Conservation (phyloP, 2,113 vertebrate genomes). For the Benitochromis conjunctus region DNA sequence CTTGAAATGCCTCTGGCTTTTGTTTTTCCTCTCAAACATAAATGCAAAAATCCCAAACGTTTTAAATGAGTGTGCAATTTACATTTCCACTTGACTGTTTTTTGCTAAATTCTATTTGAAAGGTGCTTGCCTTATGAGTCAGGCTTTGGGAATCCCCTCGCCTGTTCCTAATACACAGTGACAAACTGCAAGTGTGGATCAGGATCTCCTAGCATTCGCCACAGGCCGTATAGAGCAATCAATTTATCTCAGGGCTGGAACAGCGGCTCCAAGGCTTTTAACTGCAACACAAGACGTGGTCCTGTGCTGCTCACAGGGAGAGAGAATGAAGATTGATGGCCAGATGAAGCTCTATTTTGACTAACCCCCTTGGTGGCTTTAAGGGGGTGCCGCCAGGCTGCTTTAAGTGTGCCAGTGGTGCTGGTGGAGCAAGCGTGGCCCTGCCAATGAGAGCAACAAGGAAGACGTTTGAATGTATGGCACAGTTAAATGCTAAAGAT, state of each 20-base stretch:
- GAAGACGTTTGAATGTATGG: slow-evolving; percentile 8
- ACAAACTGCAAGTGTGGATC: slow-evolving; percentile 49
- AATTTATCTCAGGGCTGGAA: slow-evolving; percentile 48
- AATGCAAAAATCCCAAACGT: slow-evolving; percentile 20
- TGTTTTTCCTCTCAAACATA: slow-evolving; percentile 29
- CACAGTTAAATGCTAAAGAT: slow-evolving; percentile 13
- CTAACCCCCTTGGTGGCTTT: slow-evolving; percentile 46
- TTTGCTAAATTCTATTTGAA: slow-evolving; percentile 42
- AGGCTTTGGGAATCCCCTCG: slow-evolving; percentile 55
- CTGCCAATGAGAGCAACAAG: slow-evolving; percentile 7
- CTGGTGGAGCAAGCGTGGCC: not conserved
- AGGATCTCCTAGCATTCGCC: slow-evolving; percentile 48
- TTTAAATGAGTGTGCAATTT: slow-evolving; percentile 34
- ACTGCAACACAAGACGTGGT: slow-evolving; percentile 46
- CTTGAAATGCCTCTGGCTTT: slow-evolving; percentile 39
- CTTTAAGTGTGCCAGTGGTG: not conserved
- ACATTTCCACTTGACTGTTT: slow-evolving; percentile 43
- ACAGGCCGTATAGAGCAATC: slow-evolving; percentile 41
- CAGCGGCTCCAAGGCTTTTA: slow-evolving; percentile 44
- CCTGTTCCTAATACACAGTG: slow-evolving; percentile 50
- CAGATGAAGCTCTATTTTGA: slow-evolving; percentile 62
- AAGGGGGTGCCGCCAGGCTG: slow-evolving; percentile 11
- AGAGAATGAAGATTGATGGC: slow-evolving; percentile 48
- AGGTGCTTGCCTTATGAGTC: slow-evolving; percentile 50
- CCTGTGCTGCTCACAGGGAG: slow-evolving; percentile 29